phyloP scores from a whole-genome alignment of 2,888 invertebrate genomes.

The Drosophila melanocephala region DNA sequence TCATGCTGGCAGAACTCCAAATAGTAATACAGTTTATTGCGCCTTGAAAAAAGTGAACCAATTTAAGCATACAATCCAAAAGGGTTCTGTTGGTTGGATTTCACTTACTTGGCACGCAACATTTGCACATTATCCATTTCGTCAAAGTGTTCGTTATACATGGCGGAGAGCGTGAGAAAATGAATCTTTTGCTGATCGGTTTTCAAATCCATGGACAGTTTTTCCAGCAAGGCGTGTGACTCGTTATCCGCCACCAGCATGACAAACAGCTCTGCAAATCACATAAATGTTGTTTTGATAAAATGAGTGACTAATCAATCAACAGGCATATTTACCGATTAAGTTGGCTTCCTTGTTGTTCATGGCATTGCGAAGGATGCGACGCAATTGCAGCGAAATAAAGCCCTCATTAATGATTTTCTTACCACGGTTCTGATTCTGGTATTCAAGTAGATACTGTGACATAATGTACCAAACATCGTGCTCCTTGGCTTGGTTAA shows the following conservation, averaged over 20 bases:
- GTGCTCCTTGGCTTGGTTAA: slow-evolving; percentile 83
- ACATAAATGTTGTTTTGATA: not conserved
- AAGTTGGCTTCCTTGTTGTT: slow-evolving; percentile 83
- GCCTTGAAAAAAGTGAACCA: slow-evolving; percentile 61
- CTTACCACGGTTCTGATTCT: slow-evolving; percentile 61
- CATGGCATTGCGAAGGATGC: slow-evolving; percentile 82
- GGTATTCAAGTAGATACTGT: slow-evolving; percentile 81
- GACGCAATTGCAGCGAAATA: slow-evolving; percentile 77
- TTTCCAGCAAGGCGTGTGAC: slow-evolving; percentile 70
- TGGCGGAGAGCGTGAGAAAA: slow-evolving; percentile 83
- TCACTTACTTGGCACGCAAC: slow-evolving; percentile 76
- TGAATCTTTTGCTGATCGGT: slow-evolving; percentile 83
- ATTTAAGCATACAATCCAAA: not conserved
- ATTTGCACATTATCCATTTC: slow-evolving; percentile 72
- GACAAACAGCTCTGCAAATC: slow-evolving; percentile 75
- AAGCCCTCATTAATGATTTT: slow-evolving; percentile 77
- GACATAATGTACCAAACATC: slow-evolving; percentile 83
- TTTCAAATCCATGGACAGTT: slow-evolving; percentile 80
- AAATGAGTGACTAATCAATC: not conserved
- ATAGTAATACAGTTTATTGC: slow-evolving; percentile 84
- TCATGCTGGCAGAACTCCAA: slow-evolving; percentile 84
- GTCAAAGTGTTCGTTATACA: slow-evolving; percentile 81
- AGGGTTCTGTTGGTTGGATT: too few species aligned
- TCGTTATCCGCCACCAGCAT: slow-evolving; percentile 81
- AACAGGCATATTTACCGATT: slow-evolving; percentile 65